phyloP scores from a whole-genome alignment of 2,888 invertebrate species.

The Sialis lutaria region DNA sequence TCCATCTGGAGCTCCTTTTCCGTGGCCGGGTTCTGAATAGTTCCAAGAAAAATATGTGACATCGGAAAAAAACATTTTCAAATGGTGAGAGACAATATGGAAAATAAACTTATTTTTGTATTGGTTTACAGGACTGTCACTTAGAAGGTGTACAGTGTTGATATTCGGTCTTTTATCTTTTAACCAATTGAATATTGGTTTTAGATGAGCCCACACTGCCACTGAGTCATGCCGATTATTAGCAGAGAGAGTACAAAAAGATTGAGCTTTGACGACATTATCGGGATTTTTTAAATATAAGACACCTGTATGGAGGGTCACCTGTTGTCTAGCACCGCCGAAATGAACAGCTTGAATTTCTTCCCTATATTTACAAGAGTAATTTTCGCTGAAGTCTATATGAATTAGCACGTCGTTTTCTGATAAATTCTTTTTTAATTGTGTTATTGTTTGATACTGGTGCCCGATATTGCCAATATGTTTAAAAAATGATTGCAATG shows the following conservation, averaged over 20 bases:
- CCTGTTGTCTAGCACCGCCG: slow-evolving; percentile 10
- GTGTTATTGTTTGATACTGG: slow-evolving; percentile 8
- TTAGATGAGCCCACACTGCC: slow-evolving; percentile 10
- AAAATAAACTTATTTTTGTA: slow-evolving; percentile 7
- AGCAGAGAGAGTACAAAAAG: slow-evolving; percentile 8
- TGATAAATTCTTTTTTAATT: slow-evolving; percentile 9
- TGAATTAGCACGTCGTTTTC: slow-evolving; percentile 9
- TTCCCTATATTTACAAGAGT: slow-evolving; percentile 6
- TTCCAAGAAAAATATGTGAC: slow-evolving; percentile 15
- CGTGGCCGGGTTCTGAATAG: slow-evolving; percentile 19
- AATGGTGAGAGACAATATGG: not conserved
- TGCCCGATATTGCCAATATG: slow-evolving; percentile 8
- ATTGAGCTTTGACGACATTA: not conserved
- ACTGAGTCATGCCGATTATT: slow-evolving; percentile 10
- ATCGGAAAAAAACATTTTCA: slow-evolving; percentile 8
- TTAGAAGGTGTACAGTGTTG: not conserved
- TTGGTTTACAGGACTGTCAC: slow-evolving; percentile 4
- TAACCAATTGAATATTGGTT: slow-evolving; percentile 3
- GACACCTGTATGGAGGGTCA: slow-evolving; percentile 7
- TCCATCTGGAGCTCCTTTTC: slow-evolving; percentile 20
- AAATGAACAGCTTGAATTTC: slow-evolving; percentile 13
- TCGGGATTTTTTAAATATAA: slow-evolving; percentile 2
- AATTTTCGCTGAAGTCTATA: slow-evolving; percentile 4
- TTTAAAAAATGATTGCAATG: slow-evolving; percentile 7
- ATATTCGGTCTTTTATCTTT: not conserved